Base-by-base conservation (phyloP, 1,140 invertebrate species). In the Drosophila rhopaloa region DNA sequence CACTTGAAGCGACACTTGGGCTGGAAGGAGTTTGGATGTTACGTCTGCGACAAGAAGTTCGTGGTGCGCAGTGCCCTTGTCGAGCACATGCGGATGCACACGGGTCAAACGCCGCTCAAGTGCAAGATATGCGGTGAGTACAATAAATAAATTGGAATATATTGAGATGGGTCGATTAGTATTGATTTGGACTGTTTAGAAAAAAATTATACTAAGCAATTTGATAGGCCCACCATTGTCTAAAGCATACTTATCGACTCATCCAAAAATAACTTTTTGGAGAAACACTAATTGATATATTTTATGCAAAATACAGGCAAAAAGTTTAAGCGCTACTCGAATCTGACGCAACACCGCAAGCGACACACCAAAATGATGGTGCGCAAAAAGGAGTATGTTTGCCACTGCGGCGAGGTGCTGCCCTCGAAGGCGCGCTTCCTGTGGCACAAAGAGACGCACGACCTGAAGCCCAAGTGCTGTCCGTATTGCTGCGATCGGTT, bases 361-460 rank as follows among this genome's bases (percentile, higher is more conserved):
- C 93, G 94, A 7, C 94, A 95, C 89, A 95, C 96, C 82, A 93
- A 95, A 14, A 94, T 95, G 72, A 93, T 95, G 16, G 95, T 95
- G 74, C 94, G 94, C 56, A 95, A 95, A 76, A 96, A 96, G 85
- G 96, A 97, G 90, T 97, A 95, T 83, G 95, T 97, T 79, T 96
- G 96, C 79, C 94, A 95, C 55, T 97, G 96, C 91, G 96, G 96
- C 16, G 95, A 96, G 67, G 94, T 97, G 13, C 95, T 97, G 91
- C 96, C 96, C 73, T 96, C 96, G 27, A 95, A 96, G 88, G 96
- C 96, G 54, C 97, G 97, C 91, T 94, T 97, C 44, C 94, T 94
- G 0, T 97, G 96, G 96, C 97, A 98, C 92, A 95, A 96, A 79
- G 97, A 97, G 92, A 96, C 95, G 0, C 97, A 98, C 92, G 96